Evolutionary conservation across 2,113 vertebrate genomes (phyloP).

Genomic region (Myodes glareolus): DNA sequence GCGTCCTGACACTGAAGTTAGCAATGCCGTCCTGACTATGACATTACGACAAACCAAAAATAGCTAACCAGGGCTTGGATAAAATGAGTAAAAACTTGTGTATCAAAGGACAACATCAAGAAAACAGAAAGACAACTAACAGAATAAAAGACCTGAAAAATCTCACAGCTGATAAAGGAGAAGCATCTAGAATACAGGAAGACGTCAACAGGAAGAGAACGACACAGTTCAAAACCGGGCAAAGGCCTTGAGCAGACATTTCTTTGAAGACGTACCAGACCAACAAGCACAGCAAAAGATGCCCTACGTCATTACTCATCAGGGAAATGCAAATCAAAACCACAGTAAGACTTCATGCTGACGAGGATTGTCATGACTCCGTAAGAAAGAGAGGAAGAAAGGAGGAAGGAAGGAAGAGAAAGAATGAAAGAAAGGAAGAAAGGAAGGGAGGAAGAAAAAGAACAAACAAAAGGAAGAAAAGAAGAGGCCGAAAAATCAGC

Average conservation of each 20-base stretch:
- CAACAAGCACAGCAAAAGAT: neutral
- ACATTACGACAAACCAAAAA: neutral
- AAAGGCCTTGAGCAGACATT: neutral
- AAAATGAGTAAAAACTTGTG: neutral
- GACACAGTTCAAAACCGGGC: neutral
- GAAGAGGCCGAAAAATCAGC: neutral
- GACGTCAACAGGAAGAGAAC: neutral
- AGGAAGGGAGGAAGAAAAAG: no score
- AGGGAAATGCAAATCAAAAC: constrained; percentile 4
- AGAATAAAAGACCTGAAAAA: neutral
- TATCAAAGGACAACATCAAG: neutral
- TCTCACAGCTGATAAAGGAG: neutral
- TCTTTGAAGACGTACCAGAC: neutral
- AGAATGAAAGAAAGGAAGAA: no score
- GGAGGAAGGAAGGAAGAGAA: no score
- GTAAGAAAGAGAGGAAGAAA: neutral
- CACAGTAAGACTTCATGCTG: neutral
- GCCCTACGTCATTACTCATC: neutral
- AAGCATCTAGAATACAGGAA: neutral
- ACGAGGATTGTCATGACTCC: neutral
- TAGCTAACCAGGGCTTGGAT: neutral
- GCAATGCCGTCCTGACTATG: neutral
- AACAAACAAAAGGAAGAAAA: no score
- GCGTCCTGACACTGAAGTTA: neutral
- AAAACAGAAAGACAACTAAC: neutral